A percentile compares a stretch with the other conserved stretches of the same genome.
phyloP scores from a whole-genome alignment of 2,113 vertebrate species.

The Hucho hucho region DNA sequence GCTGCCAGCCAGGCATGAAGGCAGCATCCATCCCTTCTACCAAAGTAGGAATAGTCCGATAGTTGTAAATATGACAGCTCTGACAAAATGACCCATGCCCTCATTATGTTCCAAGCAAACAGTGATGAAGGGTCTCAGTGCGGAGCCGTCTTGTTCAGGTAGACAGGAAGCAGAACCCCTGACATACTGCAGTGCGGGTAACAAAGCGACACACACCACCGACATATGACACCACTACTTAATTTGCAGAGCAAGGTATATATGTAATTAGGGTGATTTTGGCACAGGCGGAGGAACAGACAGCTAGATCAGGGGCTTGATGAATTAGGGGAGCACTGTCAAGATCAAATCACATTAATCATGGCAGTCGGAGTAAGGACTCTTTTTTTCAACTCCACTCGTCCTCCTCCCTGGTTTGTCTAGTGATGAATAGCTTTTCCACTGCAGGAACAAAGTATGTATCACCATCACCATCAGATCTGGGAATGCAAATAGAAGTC shows the following conservation, averaged over 20 bases:
- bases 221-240: constrained; percentile 61
- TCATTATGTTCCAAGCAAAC: constrained; percentile 64
- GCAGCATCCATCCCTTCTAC: background rate
- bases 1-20: background rate
- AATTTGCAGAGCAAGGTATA: constrained; percentile 66
- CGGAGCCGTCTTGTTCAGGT: constrained; percentile 36
- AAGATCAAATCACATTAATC: constrained; percentile 81
- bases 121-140: constrained; percentile 54
- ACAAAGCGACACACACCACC: constrained; percentile 56
- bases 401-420: constrained; percentile 30
- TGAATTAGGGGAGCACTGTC: constrained; percentile 76
- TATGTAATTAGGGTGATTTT: constrained; percentile 79
- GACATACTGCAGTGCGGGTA: constrained; percentile 61
- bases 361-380: constrained; percentile 65
- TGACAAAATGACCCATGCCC: constrained; percentile 43
- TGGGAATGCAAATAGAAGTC: constrained; percentile 66
- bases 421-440: constrained; percentile 68
- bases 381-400: constrained; percentile 45
- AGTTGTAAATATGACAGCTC: constrained; percentile 33
- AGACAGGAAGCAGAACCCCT: constrained; percentile 60
- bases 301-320: constrained; percentile 71
- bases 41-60: background rate
- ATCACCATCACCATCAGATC: constrained; percentile 58
- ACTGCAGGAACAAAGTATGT: constrained; percentile 17
- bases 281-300: constrained; percentile 57